A percentile compares a stretch with the other conserved stretches of the same genome.
These are phyloP conservation scores for Pecten maximus DNA, from an alignment of 2,888 invertebrate species.

Conservation along the genomic window DNA sequence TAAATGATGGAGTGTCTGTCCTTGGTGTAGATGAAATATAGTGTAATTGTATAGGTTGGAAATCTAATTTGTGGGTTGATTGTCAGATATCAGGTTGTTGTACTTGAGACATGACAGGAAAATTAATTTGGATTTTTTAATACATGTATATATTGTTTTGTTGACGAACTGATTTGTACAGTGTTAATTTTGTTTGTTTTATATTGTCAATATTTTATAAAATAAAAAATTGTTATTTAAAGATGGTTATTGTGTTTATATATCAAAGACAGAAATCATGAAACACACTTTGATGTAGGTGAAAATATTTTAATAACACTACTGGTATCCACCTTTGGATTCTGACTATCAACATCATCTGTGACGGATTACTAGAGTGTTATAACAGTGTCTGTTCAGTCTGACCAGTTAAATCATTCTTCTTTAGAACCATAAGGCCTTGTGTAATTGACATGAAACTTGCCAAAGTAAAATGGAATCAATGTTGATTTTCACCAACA, in stretches of 20 bases:
- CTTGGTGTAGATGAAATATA: background rate
- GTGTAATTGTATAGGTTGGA: background rate
- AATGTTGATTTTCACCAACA: too few species aligned
- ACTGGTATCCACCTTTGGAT: too few species aligned
- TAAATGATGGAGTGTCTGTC: background rate
- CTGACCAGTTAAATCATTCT: too few species aligned
- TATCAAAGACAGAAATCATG: background rate
- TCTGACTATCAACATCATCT: too few species aligned
- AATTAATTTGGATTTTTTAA: too few species aligned
- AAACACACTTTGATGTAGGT: background rate
- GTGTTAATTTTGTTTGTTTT: constrained; percentile 9
- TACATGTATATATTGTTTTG: constrained; percentile 28
- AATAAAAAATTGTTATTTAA: background rate
- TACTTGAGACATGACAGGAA: too few species aligned
- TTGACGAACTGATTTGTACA: background rate
- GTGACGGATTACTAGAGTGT: too few species aligned
- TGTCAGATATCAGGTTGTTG: too few species aligned
- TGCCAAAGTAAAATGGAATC: too few species aligned
- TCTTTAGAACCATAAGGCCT: too few species aligned
- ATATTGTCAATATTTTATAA: background rate
- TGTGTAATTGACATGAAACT: too few species aligned
- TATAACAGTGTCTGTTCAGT: too few species aligned
- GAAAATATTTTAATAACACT: background rate
- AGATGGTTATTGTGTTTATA: background rate
- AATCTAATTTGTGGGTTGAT: background rate